Base-by-base conservation (phyloP, 2,113 vertebrate species). In the Epinephelus moara region DNA sequence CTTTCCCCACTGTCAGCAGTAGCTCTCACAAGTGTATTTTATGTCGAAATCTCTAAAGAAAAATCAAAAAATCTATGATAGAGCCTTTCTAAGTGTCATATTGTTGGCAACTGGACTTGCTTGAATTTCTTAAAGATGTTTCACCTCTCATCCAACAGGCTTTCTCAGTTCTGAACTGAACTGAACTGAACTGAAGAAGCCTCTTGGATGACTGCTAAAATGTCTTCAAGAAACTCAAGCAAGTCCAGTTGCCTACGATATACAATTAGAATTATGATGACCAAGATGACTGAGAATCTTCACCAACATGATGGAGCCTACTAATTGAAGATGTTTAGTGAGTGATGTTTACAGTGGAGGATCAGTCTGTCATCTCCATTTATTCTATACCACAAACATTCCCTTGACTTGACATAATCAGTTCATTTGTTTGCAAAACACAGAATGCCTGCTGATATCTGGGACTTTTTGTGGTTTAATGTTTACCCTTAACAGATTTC, bases 361-460 rank as follows among this genome's bases (percentile, higher is more conserved):
- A 68, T 74, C 64, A 57, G 71, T 66, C 52, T 66, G n/a, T 60
- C 37, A 50, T 73, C 50, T 86, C 74, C 14, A 30, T 37, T 52
- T 75, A 63, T 30, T 14, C 49, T 19, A 88, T 79, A 37, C 57
- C 69, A 23, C 56, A 71, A 78, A 87, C 67, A 80, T 66, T 55
- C 5, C 45, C 55, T 57, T 10, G 25, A 13, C 47, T 80, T 55
- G 37, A 50, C 52, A 50, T 8, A 11, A 23, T 62, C 62, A 40
- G 45, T 17, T 1, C 1, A 12, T 80, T 50, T 79, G 66, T 76
- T 56, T 71, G 61, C 70, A 82, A 80, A 81, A 77, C 59, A 84
- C 1, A 37, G 27, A 19, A 49, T 9, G 23, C 13, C 53, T 75
- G 70, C 27, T 55, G 53, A 40, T 71, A 66, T 74, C 45, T 60